Evolutionary conservation across 2,797 vertebrate genomes (phyloP), one percentile per base, ranked within the genome.

Genomic region (Chanos chanos): DNA sequence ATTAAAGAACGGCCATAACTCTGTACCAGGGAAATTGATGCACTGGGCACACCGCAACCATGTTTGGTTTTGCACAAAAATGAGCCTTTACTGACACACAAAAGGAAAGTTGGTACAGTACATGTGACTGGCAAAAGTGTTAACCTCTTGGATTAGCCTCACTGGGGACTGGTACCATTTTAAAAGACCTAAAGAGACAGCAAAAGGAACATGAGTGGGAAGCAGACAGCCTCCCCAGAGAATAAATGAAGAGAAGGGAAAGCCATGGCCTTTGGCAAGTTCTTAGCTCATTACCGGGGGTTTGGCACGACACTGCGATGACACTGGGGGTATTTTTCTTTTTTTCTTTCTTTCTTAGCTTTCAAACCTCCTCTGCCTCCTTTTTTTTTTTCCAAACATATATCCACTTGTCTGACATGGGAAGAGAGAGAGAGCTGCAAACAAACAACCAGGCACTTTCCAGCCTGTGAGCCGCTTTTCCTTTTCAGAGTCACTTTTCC

Each of bases 251-350:
- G n/a, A n/a, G n/a, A n/a, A n/a, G n/a, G n/a, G n/a, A n/a, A n/a
- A n/a, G n/a, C n/a, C n/a, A n/a, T n/a, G n/a, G n/a, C n/a, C n/a
- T n/a, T n/a, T n/a, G n/a, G n/a, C n/a, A n/a, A n/a, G n/a, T n/a
- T n/a, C n/a, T n/a, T n/a, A n/a, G n/a, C n/a, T n/a, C n/a, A n/a
- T n/a, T n/a, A n/a, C n/a, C n/a, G n/a, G n/a, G 76, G 64, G 56
- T 82, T 83, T 82, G 82, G 73, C 77, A 78, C 40, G 27, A 59
- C 49, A 59, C 24, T 13, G 44, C 69, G 66, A 84, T 70, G 77
- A 66, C 70, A 76, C 64, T 51, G 31, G 68, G 72, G 70, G 70
- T 66, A 54, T 62, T 72, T 77, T 75, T 64, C 16, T 40, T 48
- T 36, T 48, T 44, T 28, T 21, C 22, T 57, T 31, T 19, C 43